phyloP scores from a whole-genome alignment of 2,888 invertebrate genomes.

The Agriotes lineatus region DNA sequence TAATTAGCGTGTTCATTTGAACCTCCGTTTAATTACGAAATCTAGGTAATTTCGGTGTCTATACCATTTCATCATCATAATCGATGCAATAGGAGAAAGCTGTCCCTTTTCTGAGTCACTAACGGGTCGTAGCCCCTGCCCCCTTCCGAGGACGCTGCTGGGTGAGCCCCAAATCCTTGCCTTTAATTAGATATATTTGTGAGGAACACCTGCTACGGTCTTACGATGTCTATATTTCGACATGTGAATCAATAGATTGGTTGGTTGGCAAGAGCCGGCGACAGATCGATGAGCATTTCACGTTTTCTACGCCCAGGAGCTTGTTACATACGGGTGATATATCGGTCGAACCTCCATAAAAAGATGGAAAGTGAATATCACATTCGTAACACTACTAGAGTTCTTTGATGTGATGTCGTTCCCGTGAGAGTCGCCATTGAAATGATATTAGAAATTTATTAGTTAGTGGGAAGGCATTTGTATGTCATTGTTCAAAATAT shows the following conservation, averaged over 20 bases:
- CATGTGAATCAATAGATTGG: conserved; percentile 17
- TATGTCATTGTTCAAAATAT: not conserved
- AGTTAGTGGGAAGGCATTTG: not conserved
- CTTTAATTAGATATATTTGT: not conserved
- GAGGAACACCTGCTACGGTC: not conserved
- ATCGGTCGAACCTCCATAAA: not conserved
- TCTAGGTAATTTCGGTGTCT: too few relatives aligned
- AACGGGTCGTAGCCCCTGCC: too few relatives aligned
- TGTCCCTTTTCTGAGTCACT: too few relatives aligned
- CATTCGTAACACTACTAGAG: not conserved
- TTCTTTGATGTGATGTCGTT: not conserved
- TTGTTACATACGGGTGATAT: conserved; percentile 10
- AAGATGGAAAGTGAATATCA: conserved; percentile 11
- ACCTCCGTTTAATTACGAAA: too few relatives aligned
- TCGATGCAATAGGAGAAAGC: too few relatives aligned
- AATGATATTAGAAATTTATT: not conserved
- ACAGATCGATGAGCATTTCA: conserved; percentile 20
- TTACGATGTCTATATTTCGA: not conserved
- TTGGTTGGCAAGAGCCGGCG: not conserved
- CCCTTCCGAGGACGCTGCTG: too few relatives aligned
- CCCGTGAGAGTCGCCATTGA: conserved; percentile 17
- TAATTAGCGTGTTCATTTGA: too few relatives aligned
- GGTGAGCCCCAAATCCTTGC: not conserved
- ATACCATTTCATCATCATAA: too few relatives aligned
- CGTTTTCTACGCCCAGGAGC: not conserved